Evolutionary conservation across 2,888 invertebrate species (phyloP).

Genomic region (Drosophila flavopinicola): DNA sequence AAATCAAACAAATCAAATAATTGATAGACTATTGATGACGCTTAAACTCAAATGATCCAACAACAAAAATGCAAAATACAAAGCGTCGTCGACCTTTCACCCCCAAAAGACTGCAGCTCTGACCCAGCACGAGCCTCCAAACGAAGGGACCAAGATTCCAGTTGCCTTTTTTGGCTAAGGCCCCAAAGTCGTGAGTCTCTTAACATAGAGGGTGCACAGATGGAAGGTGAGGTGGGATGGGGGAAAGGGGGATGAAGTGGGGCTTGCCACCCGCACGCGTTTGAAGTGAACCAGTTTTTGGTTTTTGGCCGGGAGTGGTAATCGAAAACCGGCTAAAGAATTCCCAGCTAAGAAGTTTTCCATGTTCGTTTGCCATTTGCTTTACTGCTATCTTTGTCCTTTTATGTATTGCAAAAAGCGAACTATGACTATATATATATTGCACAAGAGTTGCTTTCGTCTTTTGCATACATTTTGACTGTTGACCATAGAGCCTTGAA

Average conservation of each 20-base stretch:
- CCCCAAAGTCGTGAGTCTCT: constrained; percentile 43
- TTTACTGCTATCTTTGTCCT: constrained; percentile 18
- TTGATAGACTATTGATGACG: constrained; percentile 67
- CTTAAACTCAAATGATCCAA: constrained; percentile 14
- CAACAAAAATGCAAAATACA: constrained; percentile 17
- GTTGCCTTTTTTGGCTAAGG: constrained; percentile 16
- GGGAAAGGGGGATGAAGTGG: not conserved
- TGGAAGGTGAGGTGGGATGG: not conserved
- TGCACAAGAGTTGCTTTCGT: constrained; percentile 10
- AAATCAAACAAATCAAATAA: constrained; percentile 68
- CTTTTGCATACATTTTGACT: too few species aligned
- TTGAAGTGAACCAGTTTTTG: constrained; percentile 71
- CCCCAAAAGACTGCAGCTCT: constrained; percentile 45
- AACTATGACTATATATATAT: not conserved
- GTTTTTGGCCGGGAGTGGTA: constrained; percentile 63
- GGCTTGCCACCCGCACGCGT: constrained; percentile 70
- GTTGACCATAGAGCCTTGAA: not conserved
- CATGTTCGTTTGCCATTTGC: constrained; percentile 74
- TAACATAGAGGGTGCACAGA: not conserved
- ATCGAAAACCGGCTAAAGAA: constrained; percentile 76
- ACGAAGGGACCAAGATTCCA: constrained; percentile 39
- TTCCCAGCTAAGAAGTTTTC: constrained; percentile 71
- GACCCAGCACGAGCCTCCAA: constrained; percentile 70
- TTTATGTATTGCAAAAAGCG: constrained; percentile 12
- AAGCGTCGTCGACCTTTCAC: constrained; percentile 63